A percentile compares a stretch with the other conserved stretches of the same genome.
Conservation (phyloP, 2,888 invertebrate genomes). For the Asteroscopus sphinx region DNA sequence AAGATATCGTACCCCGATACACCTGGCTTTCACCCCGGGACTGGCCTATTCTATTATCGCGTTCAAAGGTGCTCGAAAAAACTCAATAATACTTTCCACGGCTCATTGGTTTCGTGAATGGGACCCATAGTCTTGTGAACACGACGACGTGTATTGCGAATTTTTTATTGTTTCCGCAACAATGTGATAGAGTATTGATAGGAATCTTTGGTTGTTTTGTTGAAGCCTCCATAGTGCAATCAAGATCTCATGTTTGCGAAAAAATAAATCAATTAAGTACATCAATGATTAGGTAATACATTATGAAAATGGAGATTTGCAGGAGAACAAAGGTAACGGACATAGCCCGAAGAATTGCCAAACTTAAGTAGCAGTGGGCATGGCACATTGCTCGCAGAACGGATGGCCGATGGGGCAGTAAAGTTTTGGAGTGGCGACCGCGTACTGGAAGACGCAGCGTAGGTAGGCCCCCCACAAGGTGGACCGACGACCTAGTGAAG, state of each 20-base stretch:
- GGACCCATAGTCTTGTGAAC: conserved; percentile 63
- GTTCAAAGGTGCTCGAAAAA: conserved; percentile 76
- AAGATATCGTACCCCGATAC: conserved; percentile 85
- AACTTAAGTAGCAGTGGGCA: no score
- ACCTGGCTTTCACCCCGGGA: conserved; percentile 85
- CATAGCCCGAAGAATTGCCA: no score
- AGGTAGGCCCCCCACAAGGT: no score
- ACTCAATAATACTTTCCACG: conserved; percentile 80
- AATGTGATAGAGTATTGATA: conserved; percentile 61
- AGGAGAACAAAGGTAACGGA: no score
- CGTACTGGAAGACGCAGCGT: no score
- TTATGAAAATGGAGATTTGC: no score
- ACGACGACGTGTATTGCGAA: conserved; percentile 67
- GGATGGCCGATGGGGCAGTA: no score
- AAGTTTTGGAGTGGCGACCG: no score
- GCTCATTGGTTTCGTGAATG: conserved; percentile 78
- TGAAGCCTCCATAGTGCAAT: conserved; percentile 31
- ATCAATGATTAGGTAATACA: no score
- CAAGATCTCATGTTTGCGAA: conserved; percentile 43
- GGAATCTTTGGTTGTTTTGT: conserved; percentile 57
- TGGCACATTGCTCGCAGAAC: no score
- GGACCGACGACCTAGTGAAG: no score
- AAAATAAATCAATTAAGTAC: conserved; percentile 22
- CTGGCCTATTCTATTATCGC: conserved; percentile 68
- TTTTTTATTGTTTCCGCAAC: conserved; percentile 67